Conservation (phyloP, 2,113 vertebrate genomes). For the Mormoops blainvillei region DNA sequence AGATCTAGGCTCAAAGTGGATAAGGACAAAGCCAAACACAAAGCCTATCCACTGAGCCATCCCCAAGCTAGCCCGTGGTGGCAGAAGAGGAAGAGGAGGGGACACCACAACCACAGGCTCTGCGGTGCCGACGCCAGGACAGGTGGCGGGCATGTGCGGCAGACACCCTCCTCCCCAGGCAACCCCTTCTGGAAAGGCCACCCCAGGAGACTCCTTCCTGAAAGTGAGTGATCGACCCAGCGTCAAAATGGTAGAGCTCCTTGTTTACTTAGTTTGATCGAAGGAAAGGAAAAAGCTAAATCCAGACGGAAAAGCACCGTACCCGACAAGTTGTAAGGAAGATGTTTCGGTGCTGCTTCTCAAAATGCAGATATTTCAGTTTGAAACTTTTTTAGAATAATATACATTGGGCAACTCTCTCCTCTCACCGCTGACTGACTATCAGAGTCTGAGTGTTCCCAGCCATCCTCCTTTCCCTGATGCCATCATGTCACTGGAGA, state of each 20-base stretch:
- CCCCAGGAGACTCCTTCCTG: neutral
- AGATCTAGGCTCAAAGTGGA: neutral
- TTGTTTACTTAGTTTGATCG: neutral
- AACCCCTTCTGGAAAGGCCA: neutral
- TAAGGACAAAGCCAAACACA: neutral
- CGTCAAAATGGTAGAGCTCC: neutral
- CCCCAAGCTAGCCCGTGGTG: neutral
- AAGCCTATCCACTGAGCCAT: neutral
- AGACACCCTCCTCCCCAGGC: fast-evolving
- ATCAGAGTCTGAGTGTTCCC: neutral
- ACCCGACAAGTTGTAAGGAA: neutral
- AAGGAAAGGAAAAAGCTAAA: neutral
- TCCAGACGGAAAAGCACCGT: neutral
- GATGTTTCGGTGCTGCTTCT: neutral
- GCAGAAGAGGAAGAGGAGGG: neutral
- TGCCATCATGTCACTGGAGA: neutral
- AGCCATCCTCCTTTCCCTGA: neutral
- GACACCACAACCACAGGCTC: neutral
- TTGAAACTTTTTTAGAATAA: neutral
- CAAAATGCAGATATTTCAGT: neutral
- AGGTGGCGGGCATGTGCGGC: neutral
- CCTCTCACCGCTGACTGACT: neutral
- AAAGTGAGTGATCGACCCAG: neutral
- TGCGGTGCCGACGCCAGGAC: neutral
- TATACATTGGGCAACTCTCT: neutral